These are phyloP conservation scores for Todus mexicanus DNA, from an alignment of 2,797 vertebrate genomes.

Conservation along the genomic window DNA sequence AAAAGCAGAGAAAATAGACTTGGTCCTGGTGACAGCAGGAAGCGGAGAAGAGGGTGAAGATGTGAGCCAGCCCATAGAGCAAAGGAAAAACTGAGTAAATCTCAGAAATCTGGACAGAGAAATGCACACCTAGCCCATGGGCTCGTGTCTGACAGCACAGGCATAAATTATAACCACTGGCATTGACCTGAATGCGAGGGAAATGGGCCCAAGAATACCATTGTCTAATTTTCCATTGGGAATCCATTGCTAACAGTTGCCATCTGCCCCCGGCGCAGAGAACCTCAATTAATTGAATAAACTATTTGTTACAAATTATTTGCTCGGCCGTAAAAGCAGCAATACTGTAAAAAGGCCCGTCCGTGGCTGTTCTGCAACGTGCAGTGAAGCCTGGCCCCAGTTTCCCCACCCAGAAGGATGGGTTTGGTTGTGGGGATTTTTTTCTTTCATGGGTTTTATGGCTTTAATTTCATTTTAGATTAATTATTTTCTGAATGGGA, in stretches of 20 bases:
- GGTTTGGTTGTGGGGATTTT: background rate
- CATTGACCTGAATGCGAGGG: background rate
- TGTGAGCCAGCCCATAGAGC: background rate
- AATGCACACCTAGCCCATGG: background rate
- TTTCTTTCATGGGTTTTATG: background rate
- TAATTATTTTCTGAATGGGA: background rate
- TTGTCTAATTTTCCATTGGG: background rate
- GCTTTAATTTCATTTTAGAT: background rate
- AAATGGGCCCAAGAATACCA: background rate
- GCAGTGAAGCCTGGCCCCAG: fast-evolving
- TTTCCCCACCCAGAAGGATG: background rate
- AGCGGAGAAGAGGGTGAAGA: background rate
- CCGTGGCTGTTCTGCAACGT: background rate
- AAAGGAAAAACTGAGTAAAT: background rate
- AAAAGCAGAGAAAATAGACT: background rate
- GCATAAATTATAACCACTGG: background rate
- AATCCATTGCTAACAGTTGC: background rate
- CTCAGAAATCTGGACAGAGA: background rate
- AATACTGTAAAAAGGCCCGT: background rate
- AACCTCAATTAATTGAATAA: constrained; percentile 35
- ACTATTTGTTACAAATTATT: constrained; percentile 14
- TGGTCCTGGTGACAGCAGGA: background rate
- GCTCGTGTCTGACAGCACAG: background rate
- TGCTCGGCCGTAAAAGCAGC: background rate
- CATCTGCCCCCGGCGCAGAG: background rate